Conservation (phyloP, 2,888 invertebrate species). For the Agrilus biguttatus region DNA sequence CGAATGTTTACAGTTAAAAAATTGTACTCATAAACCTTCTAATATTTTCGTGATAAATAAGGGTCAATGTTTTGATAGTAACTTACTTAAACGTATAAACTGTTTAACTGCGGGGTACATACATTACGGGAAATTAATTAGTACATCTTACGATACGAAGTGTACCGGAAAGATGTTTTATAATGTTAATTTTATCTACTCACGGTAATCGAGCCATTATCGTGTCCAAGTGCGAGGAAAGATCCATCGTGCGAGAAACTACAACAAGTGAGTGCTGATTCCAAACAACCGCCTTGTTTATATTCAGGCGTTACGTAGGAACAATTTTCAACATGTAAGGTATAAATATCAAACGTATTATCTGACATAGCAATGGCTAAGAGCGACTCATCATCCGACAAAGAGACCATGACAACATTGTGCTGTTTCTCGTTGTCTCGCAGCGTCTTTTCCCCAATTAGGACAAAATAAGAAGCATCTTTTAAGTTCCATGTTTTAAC, state of each 20-base stretch:
- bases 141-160: too few species aligned
- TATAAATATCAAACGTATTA: constrained; percentile 13
- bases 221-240: constrained; percentile 47
- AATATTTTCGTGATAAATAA: too few species aligned
- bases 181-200: too few species aligned
- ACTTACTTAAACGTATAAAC: too few species aligned
- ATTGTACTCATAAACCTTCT: too few species aligned
- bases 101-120: too few species aligned
- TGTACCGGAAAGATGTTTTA: neutral
- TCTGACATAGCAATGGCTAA: constrained; percentile 14
- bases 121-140: too few species aligned
- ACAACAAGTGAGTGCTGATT: constrained; percentile 14
- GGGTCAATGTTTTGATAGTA: too few species aligned
- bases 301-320: constrained; percentile 2
- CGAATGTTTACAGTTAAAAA: too few species aligned
- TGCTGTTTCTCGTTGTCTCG: constrained; percentile 2
- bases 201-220: constrained; percentile 47
- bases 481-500: constrained; percentile 12
- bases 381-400: constrained; percentile 10
- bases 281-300: constrained; percentile 7
- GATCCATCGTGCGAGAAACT: constrained; percentile 37
- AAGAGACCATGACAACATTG: constrained; percentile 12
- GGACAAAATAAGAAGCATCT: constrained; percentile 5
- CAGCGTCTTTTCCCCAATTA: constrained; percentile 9
- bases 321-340: constrained; percentile 3